A percentile compares a stretch with the other conserved stretches of the same genome.
Evolutionary conservation across 2,888 invertebrate genomes (phyloP).

Genomic region (Aleiodes alternator): DNA sequence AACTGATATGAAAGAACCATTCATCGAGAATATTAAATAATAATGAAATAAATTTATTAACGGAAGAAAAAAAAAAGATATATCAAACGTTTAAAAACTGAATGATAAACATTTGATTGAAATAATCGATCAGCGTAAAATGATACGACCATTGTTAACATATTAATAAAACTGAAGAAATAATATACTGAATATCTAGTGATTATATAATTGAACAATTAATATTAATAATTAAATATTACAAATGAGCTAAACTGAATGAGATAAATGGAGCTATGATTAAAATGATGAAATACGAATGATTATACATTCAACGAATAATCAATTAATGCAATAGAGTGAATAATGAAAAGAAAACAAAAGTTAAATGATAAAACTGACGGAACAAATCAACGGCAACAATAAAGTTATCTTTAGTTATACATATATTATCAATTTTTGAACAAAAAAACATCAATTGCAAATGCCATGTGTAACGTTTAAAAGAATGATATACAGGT

Average conservation of each 20-base stretch:
- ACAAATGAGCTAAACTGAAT: conserved; percentile 44
- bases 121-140: conserved; percentile 76
- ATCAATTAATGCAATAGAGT: conserved; percentile 48
- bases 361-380: conserved; percentile 15
- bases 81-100: conserved; percentile 34
- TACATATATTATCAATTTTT: conserved; percentile 42
- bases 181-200: conserved; percentile 69
- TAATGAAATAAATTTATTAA: conserved; percentile 28
- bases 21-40: conserved; percentile 42
- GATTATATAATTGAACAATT: conserved; percentile 71
- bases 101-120: conserved; percentile 19
- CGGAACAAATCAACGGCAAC: conserved; percentile 56
- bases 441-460: conserved; percentile 15
- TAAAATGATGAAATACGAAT: conserved; percentile 44
- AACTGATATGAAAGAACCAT: conserved; percentile 54
- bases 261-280: conserved; percentile 42
- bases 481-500: conserved; percentile 41
- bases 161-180: conserved; percentile 74
- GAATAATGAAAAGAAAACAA: conserved; percentile 41
- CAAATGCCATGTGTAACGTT: conserved; percentile 45
- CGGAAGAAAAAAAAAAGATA: conserved; percentile 34
- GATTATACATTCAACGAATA: conserved; percentile 50
- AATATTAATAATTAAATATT: conserved; percentile 55
- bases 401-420: conserved; percentile 61
- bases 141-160: conserved; percentile 79